These are phyloP conservation scores for Sebastes minor DNA, from an alignment of 2,797 vertebrate species.

Conservation along the genomic window DNA sequence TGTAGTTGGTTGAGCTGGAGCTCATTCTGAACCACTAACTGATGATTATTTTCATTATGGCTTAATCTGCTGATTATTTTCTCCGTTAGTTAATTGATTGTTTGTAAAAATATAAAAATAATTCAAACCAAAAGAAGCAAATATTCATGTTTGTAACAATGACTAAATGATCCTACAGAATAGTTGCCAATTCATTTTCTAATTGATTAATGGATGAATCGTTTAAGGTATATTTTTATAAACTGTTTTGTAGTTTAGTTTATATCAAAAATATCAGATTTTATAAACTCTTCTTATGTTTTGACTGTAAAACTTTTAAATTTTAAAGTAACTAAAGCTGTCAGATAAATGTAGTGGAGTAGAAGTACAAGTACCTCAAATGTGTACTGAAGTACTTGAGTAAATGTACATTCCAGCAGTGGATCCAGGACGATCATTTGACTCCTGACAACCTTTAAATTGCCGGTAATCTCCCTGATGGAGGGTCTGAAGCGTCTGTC, in stretches of 20 bases:
- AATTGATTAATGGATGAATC: background rate
- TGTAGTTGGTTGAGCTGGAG: too few relatives aligned
- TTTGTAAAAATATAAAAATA: background rate
- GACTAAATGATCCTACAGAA: background rate
- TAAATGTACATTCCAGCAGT: too few relatives aligned
- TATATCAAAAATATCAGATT: too few relatives aligned
- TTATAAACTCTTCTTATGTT: background rate
- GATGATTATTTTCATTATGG: too few relatives aligned
- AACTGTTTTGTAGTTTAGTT: background rate
- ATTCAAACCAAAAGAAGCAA: background rate
- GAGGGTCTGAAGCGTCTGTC: background rate
- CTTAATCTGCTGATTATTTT: too few relatives aligned
- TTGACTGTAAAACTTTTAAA: rapidly evolving
- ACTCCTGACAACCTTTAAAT: background rate
- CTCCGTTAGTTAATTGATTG: too few relatives aligned
- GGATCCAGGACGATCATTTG: background rate
- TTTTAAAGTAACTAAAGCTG: background rate
- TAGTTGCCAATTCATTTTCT: background rate
- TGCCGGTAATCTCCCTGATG: background rate
- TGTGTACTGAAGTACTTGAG: too few relatives aligned
- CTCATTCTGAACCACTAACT: too few relatives aligned
- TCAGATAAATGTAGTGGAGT: background rate
- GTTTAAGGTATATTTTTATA: background rate
- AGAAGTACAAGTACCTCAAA: background rate
- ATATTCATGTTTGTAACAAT: background rate